Percentiles rank a stretch among this genome's conserved stretches.
phyloP scores from a whole-genome alignment of 2,113 vertebrate species.

The Hiodon alosoides region DNA sequence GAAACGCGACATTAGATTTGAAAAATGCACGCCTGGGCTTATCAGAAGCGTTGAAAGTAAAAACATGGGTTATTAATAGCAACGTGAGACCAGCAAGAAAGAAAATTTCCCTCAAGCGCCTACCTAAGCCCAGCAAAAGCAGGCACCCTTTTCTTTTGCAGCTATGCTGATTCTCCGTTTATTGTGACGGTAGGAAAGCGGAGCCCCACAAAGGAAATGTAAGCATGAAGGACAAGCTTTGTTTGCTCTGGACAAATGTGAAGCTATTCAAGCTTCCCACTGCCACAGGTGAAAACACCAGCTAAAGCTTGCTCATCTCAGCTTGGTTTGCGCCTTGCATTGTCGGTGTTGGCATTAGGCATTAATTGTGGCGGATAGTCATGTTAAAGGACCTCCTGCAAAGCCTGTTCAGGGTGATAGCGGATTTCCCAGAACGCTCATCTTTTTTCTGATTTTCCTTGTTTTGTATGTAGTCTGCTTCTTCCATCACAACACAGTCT shows the following conservation, averaged over 20 bases:
- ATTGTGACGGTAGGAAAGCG: not conserved
- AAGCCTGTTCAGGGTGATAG: not conserved
- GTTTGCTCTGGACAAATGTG: not conserved
- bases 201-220: too few species aligned
- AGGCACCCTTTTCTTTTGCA: too few species aligned
- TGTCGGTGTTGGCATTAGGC: conserved; percentile 14
- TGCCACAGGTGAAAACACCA: not conserved
- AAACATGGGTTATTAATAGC: conserved; percentile 31
- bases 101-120: not conserved
- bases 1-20: conserved; percentile 17
- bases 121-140: too few species aligned
- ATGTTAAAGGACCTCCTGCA: conserved; percentile 29
- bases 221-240: too few species aligned
- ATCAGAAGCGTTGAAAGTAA: conserved; percentile 30
- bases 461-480: too few species aligned
- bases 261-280: not conserved
- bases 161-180: too few species aligned
- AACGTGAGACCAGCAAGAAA: not conserved
- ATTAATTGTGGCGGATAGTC: conserved; percentile 9
- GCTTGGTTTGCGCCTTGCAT: not conserved
- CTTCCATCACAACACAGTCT: not conserved
- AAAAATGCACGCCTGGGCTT: conserved; percentile 25
- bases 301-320: not conserved
- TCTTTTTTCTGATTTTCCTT: not conserved
- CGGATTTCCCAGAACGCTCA: too few species aligned